A percentile compares a stretch with the other conserved stretches of the same genome.
phyloP scores from a whole-genome alignment of 2,113 vertebrate genomes.

The Otus sunia region DNA sequence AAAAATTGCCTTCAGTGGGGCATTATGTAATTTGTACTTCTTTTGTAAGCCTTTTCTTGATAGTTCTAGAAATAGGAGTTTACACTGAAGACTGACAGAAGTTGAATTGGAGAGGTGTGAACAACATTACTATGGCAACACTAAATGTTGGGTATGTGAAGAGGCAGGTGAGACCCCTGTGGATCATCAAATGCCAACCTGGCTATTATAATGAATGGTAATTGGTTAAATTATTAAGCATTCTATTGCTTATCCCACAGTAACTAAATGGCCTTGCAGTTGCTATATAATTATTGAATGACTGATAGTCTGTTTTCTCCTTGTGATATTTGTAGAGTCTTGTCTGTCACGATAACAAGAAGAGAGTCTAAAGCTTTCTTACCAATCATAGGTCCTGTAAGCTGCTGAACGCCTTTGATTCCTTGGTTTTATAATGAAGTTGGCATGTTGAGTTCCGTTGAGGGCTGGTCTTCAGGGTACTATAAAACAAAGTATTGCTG shows the following conservation, averaged over 20 bases:
- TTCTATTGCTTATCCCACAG: constrained; percentile 77
- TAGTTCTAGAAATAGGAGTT: constrained; percentile 62
- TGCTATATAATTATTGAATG: constrained; percentile 73
- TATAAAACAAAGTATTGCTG: not conserved
- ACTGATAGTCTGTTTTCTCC: constrained; percentile 70
- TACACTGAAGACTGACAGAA: constrained; percentile 61
- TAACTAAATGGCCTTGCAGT: constrained; percentile 73
- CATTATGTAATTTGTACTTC: constrained; percentile 54
- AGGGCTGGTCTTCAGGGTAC: not conserved
- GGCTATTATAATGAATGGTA: constrained; percentile 73
- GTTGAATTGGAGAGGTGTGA: constrained; percentile 64
- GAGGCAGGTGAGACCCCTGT: constrained; percentile 70
- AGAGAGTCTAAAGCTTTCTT: constrained; percentile 13
- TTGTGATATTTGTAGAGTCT: constrained; percentile 42
- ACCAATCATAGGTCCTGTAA: not conserved
- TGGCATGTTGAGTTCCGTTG: not conserved
- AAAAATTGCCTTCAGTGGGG: constrained; percentile 15
- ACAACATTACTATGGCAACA: constrained; percentile 40
- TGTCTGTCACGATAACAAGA: constrained; percentile 49
- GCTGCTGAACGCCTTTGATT: not conserved
- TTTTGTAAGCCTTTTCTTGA: constrained; percentile 57
- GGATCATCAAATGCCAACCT: constrained; percentile 75
- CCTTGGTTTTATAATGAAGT: not conserved
- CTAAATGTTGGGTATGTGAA: constrained; percentile 50
- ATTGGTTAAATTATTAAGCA: constrained; percentile 79